Base-by-base conservation (phyloP, 2,113 vertebrate genomes). In the Mastomys coucha region DNA sequence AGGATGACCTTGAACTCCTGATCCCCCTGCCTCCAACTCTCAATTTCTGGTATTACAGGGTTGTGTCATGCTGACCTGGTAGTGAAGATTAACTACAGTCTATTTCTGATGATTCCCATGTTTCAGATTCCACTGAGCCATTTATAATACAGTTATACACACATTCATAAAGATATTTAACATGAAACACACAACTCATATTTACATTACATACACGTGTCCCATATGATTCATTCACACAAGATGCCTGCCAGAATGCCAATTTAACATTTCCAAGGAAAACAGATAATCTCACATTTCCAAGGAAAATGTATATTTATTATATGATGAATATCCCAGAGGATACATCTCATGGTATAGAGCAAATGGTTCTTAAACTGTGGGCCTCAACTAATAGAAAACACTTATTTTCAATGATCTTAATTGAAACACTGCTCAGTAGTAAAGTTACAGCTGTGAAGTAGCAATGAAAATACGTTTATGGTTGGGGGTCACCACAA, bases 141-240 rank as follows among this genome's bases (percentile, higher is more conserved):
- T 78, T 89, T 70, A 28, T 72, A 91, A 86, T 78, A 86, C 49
- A 91, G 70, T n/a, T 89, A 53, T 56, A 72, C 33, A 67, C 28
- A 95, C 85, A 72, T 42, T 49, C 2, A 51, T 33, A 91, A 31
- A 84, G n/a, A 88, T 33, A 33, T 82, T 88, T 78, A 96, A 89
- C 51, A 88, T 12, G 80, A 78, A 95, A 82, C 33, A 81, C 17
- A 94, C 63, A 63, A 89, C 72, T 24, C n/a, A 19, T 85, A 28
- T 85, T 58, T 51, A 70, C 36, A 94, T 63, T n/a, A 80, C 36
- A 92, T 63, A 53, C 36, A 77, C 26, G 14, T 45, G 80, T 78
- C 22, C 49, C 67, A n/a, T 42, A 75, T 51, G 75, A 56, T 92
- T 91, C 42, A 53, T 51, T 90, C 70, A 51, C 26, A 36, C 49